Percentiles rank a stretch among this genome's conserved stretches.
These are phyloP conservation scores for Chondrosia reniformis DNA, from an alignment of 37 sponge, comb jelly and placozoan genomes.

Conservation along the genomic window DNA sequence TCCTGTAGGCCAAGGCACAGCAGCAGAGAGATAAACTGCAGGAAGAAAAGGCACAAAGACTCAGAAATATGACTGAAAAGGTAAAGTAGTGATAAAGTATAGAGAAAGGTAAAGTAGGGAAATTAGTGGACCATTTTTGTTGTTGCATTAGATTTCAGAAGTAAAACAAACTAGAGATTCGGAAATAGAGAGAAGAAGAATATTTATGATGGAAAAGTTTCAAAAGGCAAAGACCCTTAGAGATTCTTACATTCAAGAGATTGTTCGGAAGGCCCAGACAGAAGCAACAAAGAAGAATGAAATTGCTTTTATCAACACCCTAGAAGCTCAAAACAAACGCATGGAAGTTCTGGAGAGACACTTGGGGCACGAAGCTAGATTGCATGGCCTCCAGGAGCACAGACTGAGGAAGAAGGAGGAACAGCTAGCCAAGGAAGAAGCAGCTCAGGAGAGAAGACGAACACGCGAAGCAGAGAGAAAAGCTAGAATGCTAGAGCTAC, in stretches of 20 bases:
- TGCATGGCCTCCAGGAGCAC: conserved; percentile 73
- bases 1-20: conserved; percentile 84
- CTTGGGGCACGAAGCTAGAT: conserved; percentile 65
- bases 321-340: conserved; percentile 94
- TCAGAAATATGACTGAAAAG: conserved; percentile 50
- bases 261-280: conserved; percentile 78
- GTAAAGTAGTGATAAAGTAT: not conserved
- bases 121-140: not conserved
- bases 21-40: conserved; percentile 51
- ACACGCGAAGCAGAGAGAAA: conserved; percentile 63
- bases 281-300: conserved; percentile 85
- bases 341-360: conserved; percentile 76
- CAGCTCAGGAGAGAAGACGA: conserved; percentile 76
- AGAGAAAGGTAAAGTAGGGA: not conserved
- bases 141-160: conserved; percentile 26
- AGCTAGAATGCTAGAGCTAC: conserved; percentile 58
- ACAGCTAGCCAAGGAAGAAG: conserved; percentile 88
- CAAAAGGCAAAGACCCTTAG: conserved; percentile 69
- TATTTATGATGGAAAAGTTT: conserved; percentile 62
- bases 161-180: conserved; percentile 43
- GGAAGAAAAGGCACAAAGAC: conserved; percentile 67
- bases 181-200: conserved; percentile 32
- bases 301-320: conserved; percentile 88
- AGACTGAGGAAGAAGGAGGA: conserved; percentile 75
- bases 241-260: conserved; percentile 65